Evolutionary conservation across 2,888 invertebrate genomes (phyloP).

Genomic region (Ceratothoa steindachneri): DNA sequence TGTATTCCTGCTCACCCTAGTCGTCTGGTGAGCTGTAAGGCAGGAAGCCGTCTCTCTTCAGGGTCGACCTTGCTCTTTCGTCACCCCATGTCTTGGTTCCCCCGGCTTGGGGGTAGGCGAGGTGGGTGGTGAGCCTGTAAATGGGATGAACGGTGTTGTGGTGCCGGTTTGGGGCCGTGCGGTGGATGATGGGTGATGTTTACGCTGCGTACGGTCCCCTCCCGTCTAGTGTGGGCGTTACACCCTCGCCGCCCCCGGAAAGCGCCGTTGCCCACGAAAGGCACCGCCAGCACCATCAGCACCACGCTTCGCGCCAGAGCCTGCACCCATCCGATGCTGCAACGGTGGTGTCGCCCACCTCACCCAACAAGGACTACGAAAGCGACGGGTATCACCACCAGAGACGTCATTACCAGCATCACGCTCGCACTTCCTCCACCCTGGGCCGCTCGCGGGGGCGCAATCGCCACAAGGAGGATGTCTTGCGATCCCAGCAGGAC

Average conservation of each 20-base stretch:
- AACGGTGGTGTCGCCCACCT: not conserved
- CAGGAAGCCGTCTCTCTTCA: too few species aligned
- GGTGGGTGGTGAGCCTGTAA: too few species aligned
- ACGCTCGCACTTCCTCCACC: constrained; percentile 11
- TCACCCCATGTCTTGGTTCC: too few species aligned
- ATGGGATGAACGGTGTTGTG: constrained; percentile 5
- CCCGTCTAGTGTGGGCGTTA: constrained; percentile 32
- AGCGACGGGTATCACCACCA: not conserved
- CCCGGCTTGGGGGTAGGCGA: too few species aligned
- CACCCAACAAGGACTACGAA: constrained; percentile 4
- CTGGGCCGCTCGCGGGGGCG: constrained; percentile 11
- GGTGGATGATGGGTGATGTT: constrained; percentile 29
- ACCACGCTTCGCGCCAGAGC: not conserved
- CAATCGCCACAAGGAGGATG: not conserved
- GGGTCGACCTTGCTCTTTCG: too few species aligned
- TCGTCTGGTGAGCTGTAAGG: too few species aligned
- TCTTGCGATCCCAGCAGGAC: constrained; percentile 32
- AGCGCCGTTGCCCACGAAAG: constrained; percentile 16
- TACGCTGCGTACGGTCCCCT: constrained; percentile 39
- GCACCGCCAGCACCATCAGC: not conserved
- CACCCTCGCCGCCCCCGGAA: constrained; percentile 33
- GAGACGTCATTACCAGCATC: not conserved
- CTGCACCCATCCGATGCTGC: constrained; percentile 3
- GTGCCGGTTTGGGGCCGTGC: not conserved
- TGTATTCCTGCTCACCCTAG: too few species aligned